phyloP scores from a whole-genome alignment of 2,888 invertebrate species.

The Drosophila mimica region DNA sequence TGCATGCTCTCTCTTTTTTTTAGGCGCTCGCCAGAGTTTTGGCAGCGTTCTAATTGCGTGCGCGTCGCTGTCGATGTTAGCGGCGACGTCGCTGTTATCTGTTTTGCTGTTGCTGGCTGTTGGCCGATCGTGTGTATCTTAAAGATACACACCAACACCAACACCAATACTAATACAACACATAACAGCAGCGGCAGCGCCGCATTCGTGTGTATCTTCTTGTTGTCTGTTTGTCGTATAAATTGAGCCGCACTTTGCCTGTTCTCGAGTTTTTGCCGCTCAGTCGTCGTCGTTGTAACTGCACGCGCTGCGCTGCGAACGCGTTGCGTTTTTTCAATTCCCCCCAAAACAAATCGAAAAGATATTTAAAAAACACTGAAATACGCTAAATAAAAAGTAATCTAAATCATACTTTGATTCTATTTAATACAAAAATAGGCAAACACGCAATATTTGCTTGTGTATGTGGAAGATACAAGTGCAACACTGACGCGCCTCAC shows the following conservation, averaged over 20 bases:
- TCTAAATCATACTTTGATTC: constrained; percentile 8
- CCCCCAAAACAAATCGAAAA: constrained; percentile 22
- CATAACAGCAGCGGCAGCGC: constrained; percentile 32
- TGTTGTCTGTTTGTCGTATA: constrained; percentile 77
- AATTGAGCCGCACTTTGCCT: constrained; percentile 81
- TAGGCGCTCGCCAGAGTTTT: constrained; percentile 30
- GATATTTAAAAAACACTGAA: not conserved
- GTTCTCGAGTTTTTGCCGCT: constrained; percentile 81
- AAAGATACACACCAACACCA: constrained; percentile 52
- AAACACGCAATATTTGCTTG: constrained; percentile 6
- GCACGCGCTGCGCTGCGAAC: constrained; percentile 66
- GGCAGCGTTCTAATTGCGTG: constrained; percentile 72
- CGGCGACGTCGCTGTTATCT: constrained; percentile 60
- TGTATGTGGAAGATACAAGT: constrained; percentile 50
- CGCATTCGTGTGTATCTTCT: constrained; percentile 71
- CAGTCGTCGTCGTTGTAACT: constrained; percentile 78
- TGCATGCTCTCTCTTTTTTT: constrained; percentile 43
- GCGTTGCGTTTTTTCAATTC: constrained; percentile 47
- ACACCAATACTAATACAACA: constrained; percentile 27
- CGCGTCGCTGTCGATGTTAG: constrained; percentile 57
- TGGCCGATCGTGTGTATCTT: constrained; percentile 74
- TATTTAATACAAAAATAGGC: constrained; percentile 2
- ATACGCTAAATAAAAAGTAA: constrained; percentile 16
- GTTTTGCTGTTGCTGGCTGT: constrained; percentile 16
- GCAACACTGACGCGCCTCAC: constrained; percentile 43